Percentiles rank a stretch among this genome's conserved stretches.
phyloP scores from a whole-genome alignment of 23 tunicate species.

The Trididemnum nubilum region DNA sequence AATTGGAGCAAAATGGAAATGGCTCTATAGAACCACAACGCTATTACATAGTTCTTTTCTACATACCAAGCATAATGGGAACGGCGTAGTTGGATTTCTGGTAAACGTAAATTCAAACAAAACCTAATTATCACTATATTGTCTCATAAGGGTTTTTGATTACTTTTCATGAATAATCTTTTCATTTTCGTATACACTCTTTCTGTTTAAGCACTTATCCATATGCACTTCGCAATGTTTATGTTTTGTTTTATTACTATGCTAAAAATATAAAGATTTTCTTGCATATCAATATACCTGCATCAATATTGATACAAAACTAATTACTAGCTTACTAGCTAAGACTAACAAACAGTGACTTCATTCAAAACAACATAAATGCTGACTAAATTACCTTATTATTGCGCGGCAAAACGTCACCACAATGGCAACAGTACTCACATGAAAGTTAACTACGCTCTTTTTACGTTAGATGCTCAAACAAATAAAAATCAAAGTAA shows the following conservation, averaged over 20 bases:
- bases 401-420: background rate
- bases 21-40: conserved; percentile 37
- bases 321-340: background rate
- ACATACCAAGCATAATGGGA: conserved; percentile 41
- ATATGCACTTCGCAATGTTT: conserved; percentile 8
- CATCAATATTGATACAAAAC: too few relatives aligned
- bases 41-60: conserved; percentile 30
- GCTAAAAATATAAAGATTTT: background rate
- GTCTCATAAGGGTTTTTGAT: conserved; percentile 33
- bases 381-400: background rate
- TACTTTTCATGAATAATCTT: conserved; percentile 11
- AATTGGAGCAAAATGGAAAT: conserved; percentile 37
- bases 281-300: too few relatives aligned
- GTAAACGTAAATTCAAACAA: conserved; percentile 46
- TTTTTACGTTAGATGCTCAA: background rate
- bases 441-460: background rate
- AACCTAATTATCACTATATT: conserved; percentile 38
- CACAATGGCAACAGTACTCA: conserved; percentile 1
- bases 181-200: conserved; percentile 11
- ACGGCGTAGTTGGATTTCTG: conserved; percentile 27
- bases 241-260: background rate
- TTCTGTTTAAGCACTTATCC: conserved; percentile 6
- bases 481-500: too few relatives aligned
- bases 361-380: too few relatives aligned
- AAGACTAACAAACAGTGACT: background rate